Evolutionary conservation across 2,888 invertebrate species (phyloP), one percentile per base, ranked within the genome.

Genomic region (Melanostoma scalare): DNA sequence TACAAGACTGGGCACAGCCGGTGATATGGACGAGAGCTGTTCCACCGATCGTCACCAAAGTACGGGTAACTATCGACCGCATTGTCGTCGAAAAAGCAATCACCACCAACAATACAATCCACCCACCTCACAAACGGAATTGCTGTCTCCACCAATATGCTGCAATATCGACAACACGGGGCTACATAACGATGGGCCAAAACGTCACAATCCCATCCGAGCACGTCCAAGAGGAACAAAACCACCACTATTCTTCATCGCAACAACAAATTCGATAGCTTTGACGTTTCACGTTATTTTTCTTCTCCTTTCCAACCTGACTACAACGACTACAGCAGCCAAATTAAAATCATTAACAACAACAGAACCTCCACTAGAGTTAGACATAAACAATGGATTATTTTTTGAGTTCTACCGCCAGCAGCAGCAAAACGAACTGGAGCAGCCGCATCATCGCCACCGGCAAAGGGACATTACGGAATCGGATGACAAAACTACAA

Each of bases 281-380:
- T 82, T 82, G 85, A 84, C 77, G 65, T 67, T 76, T 74, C 67
- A 73, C 74, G 65, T 77, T 53, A 77, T 71, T 55, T 63, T 77
- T 40, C 69, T 85, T 31, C 55, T 85, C 55, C 65, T 85, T 10
- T 44, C 81, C 73, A 65, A 74, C 65, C 76, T 85, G 46, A 85
- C 81, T 40, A 85, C 81, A 77, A 85, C 85, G 73, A 79, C 81
- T 53, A 75, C 84, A 77, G 79, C 82, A 69, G 79, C 81, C 61
- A 79, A 80, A 61, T 81, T 74, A 75, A 74, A 72, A 67, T 50
- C 80, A 42, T 73, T 72, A 52, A 72, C 69, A 53, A 38, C 69
- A 81, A 36, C 79, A 76, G 84, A 88, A 88, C 88, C 88, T 88
- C 86, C 89, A 87, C 87, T 86, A 85, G 81, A 76, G 85, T 85